phyloP scores from a whole-genome alignment of 2,888 invertebrate genomes.

The Drosophila engyochracea region DNA sequence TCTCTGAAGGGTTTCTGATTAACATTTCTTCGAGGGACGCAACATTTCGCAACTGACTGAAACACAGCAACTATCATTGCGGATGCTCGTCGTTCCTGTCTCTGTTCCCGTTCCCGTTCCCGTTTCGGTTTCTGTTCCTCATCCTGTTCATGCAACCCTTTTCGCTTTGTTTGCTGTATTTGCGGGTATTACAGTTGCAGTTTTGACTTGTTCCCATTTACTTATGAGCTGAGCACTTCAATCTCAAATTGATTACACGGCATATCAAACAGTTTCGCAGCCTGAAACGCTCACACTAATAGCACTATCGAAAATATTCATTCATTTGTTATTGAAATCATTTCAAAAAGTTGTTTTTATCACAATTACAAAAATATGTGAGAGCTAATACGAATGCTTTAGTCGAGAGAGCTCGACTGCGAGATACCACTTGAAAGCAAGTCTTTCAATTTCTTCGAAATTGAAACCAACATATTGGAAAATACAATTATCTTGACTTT shows the following conservation, averaged over 20 bases:
- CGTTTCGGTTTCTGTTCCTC: constrained; percentile 18
- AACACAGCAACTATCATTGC: constrained; percentile 20
- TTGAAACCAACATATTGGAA: background rate
- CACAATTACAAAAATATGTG: background rate
- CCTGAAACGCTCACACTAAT: background rate
- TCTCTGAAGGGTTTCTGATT: constrained; percentile 44
- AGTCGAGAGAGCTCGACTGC: background rate
- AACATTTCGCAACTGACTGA: constrained; percentile 26
- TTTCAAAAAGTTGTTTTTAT: background rate
- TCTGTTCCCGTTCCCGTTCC: background rate
- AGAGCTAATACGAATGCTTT: background rate
- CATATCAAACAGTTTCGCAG: background rate
- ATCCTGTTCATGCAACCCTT: constrained; percentile 26
- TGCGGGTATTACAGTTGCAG: constrained; percentile 35
- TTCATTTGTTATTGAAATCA: background rate
- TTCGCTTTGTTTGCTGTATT: constrained; percentile 22
- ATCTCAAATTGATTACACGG: constrained; percentile 4
- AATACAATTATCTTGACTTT: background rate
- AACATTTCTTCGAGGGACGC: constrained; percentile 28
- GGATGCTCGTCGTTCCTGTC: constrained; percentile 19
- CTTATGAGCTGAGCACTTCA: constrained; percentile 8
- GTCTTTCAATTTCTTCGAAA: background rate
- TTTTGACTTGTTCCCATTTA: constrained; percentile 47
- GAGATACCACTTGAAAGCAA: background rate
- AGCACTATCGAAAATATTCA: background rate